Base-by-base conservation (phyloP, 35 echinoderm and acorn worm genomes). In the Holothuria glaberrima region DNA sequence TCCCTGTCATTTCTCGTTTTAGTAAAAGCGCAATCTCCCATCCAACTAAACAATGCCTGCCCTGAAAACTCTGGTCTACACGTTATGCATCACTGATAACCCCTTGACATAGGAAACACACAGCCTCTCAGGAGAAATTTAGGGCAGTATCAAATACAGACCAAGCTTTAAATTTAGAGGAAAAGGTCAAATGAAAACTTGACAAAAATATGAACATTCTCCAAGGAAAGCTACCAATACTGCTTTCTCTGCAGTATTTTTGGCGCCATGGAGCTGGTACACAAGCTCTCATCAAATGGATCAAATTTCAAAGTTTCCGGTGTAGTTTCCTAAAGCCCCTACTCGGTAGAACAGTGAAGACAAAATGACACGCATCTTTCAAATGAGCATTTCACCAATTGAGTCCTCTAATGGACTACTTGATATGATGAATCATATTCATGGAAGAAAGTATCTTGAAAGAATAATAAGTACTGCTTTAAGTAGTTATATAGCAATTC, bases 101-200 rank as follows among this genome's bases (percentile, higher is more conserved):
- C 29, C 44, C 71, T 54, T 75, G 71, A 75, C 28, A 9, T 75
- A 75, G 71, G 71, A 75, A 75, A 41, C 71, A 34, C 18, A 54
- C 36, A 12, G 21, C 21, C 6, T 75, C 71, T 75, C 71, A 75
- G n/a, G 69, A 72, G 69, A 72, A 72, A 72, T 72, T 31, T n/a
- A 20, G 34, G 71, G 44, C 29, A 75, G 71, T 41, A 34, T 75
- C 71, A 75, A 75, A 35, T 75, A 35, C 32, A 75, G 34, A 2
- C 71, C 71, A 69, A 75, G 24, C 10, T 41, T 75, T 45, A 75
- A 75, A 73, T 73, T 73, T 73, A 73, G 70, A 73, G 16, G 19
- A 6, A 75, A 75, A 75, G 71, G 71, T 75, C 71, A 75, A 2
- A 21, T 38, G 16, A 54, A 54, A 54, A 54, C 9, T 9, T 54